Percentiles rank a stretch among this genome's conserved stretches.
These are phyloP conservation scores for Trachurus trachurus DNA, from an alignment of 2,797 vertebrate species.

Conservation along the genomic window DNA sequence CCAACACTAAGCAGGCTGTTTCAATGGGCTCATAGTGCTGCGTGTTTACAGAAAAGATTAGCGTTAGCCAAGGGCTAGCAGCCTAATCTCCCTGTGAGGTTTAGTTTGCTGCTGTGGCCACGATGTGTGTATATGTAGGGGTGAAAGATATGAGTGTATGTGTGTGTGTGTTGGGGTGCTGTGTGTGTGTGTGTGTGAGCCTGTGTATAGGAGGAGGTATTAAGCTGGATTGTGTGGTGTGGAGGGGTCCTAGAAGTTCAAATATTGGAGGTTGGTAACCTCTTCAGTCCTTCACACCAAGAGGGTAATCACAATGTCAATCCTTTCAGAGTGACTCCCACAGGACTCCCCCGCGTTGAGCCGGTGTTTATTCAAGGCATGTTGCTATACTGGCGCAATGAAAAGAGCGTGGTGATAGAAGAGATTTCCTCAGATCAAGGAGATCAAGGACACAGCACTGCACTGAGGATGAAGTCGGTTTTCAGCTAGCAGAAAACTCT, in stretches of 20 bases:
- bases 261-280: conserved; percentile 87
- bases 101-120: conserved; percentile 57
- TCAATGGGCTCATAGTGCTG: conserved; percentile 71
- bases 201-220: conserved; percentile 71
- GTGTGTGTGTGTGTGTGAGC: conserved; percentile 52
- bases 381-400: conserved; percentile 68
- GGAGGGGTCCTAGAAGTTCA: conserved; percentile 80
- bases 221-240: conserved; percentile 65
- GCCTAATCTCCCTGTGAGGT: conserved; percentile 79
- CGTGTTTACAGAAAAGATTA: conserved; percentile 88
- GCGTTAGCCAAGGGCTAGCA: conserved; percentile 73
- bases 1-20: conserved; percentile 53
- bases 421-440: conserved; percentile 72
- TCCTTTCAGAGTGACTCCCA: conserved; percentile 82
- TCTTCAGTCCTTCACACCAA: conserved; percentile 80
- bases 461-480: conserved; percentile 49
- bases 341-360: conserved; percentile 68
- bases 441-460: conserved; percentile 62
- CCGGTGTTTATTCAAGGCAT: conserved; percentile 78
- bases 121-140: conserved; percentile 56
- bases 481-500: conserved; percentile 45
- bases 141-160: conserved; percentile 66
- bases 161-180: conserved; percentile 56
- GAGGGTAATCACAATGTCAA: conserved; percentile 84
- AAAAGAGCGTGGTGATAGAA: conserved; percentile 69